phyloP scores from a whole-genome alignment of 2,797 vertebrate genomes.

The Pitangus sulphuratus region DNA sequence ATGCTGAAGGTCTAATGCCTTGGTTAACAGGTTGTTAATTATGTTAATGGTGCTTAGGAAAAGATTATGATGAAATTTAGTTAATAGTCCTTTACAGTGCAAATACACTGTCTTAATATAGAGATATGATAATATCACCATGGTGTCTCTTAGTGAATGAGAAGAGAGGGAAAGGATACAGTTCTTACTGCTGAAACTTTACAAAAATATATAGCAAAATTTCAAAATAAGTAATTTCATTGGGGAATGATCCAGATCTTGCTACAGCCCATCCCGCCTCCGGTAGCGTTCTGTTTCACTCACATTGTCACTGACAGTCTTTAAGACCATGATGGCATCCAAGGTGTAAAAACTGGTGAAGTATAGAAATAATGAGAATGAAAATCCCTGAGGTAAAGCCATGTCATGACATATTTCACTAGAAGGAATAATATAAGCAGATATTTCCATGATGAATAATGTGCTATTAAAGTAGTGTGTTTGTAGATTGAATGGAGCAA shows the following conservation, averaged over 20 bases:
- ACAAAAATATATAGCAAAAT: neutral
- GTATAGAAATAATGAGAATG: neutral
- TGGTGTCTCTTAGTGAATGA: neutral
- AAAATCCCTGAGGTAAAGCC: neutral
- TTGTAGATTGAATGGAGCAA: neutral
- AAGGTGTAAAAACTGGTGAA: neutral
- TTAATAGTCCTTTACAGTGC: slow-evolving; percentile 39
- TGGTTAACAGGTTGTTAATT: slow-evolving; percentile 64
- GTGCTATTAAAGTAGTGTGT: neutral
- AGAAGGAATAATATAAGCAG: neutral
- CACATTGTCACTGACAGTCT: neutral
- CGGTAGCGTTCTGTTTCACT: neutral
- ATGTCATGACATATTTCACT: neutral
- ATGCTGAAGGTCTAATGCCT: slow-evolving; percentile 31
- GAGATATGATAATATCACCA: neutral
- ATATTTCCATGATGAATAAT: neutral
- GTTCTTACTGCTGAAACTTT: neutral
- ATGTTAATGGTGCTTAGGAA: slow-evolving; percentile 59
- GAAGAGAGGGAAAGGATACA: neutral
- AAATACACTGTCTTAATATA: slow-evolving; percentile 29
- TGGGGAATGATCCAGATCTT: neutral
- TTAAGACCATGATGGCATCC: neutral
- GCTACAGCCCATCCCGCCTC: neutral
- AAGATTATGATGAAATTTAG: slow-evolving; percentile 50
- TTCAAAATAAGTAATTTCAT: neutral